These are phyloP conservation scores for Anguilla japonica DNA, from an alignment of 2,113 vertebrate genomes.

Conservation along the genomic window DNA sequence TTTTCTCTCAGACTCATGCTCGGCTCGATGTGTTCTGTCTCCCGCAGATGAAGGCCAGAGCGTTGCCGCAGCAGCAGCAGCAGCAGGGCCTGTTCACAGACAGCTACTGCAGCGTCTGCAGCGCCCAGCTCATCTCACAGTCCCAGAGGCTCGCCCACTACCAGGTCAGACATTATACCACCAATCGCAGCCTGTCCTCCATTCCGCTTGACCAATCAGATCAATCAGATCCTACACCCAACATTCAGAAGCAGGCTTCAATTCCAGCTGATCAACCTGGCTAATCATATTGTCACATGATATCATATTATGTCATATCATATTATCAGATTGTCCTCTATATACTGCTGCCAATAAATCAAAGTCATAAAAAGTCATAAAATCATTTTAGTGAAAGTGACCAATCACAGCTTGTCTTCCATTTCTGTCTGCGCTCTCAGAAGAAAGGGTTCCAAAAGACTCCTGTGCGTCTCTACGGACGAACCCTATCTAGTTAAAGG, in stretches of 20 bases:
- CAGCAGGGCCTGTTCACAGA: conserved; percentile 93
- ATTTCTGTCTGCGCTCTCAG: too few relatives aligned
- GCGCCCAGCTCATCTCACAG: conserved; percentile 92
- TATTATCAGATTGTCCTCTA: too few relatives aligned
- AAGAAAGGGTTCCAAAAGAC: too few relatives aligned
- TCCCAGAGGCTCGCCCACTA: conserved; percentile 95
- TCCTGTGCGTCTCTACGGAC: too few relatives aligned
- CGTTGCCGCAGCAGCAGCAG: conserved; percentile 48
- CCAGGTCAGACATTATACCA: conserved; percentile 73
- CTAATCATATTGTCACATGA: too few relatives aligned
- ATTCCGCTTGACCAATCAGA: neutral
- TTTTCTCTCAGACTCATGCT: too few relatives aligned
- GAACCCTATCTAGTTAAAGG: too few relatives aligned
- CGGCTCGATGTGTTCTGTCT: conserved; percentile 34
- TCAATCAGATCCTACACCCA: neutral
- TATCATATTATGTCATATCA: too few relatives aligned
- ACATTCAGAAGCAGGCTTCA: neutral
- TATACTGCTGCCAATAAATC: too few relatives aligned
- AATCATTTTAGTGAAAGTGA: too few relatives aligned
- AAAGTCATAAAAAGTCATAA: too few relatives aligned
- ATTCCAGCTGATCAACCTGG: neutral
- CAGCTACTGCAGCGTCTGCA: conserved; percentile 97
- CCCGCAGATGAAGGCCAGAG: conserved; percentile 90
- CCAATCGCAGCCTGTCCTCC: neutral
- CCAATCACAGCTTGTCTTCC: too few relatives aligned